Evolutionary conservation across 1,140 invertebrate genomes (phyloP).

Genomic region (Drosophila nasuta): DNA sequence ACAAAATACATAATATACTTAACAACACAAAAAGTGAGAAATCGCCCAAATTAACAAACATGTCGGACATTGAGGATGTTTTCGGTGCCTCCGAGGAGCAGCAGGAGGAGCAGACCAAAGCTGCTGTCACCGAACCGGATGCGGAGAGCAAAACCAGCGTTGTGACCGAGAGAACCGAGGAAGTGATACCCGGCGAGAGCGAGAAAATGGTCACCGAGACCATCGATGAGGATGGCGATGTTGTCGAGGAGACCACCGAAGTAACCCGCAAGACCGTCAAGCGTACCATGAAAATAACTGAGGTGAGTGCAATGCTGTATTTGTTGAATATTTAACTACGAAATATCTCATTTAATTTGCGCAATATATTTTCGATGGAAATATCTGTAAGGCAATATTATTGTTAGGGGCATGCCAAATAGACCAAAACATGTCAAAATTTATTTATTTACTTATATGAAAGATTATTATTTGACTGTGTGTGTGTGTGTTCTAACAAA

Average conservation of each 20-base stretch:
- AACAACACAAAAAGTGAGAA: conserved; percentile 1
- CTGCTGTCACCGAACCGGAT: conserved; percentile 38
- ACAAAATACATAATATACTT: conserved; percentile 29
- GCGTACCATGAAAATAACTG: conserved; percentile 84
- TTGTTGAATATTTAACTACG: background rate
- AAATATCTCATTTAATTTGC: background rate
- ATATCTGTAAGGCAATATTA: background rate
- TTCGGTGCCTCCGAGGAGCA: conserved; percentile 62
- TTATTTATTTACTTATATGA: conserved; percentile 36
- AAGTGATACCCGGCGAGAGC: conserved; percentile 73
- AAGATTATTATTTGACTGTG: conserved; percentile 34
- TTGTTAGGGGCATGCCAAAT: background rate
- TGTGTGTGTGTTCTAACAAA: conserved; percentile 64
- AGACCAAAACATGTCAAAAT: conserved; percentile 46
- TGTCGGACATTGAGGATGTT: conserved; percentile 82
- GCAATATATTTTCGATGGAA: conserved; percentile 1
- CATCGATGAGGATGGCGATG: conserved; percentile 82
- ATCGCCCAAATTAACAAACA: conserved; percentile 42
- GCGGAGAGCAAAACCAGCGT: conserved; percentile 70
- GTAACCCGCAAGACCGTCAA: conserved; percentile 80
- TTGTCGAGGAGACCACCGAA: conserved; percentile 80
- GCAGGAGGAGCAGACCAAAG: conserved; percentile 55
- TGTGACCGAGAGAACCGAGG: conserved; percentile 71
- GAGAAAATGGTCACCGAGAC: conserved; percentile 81
- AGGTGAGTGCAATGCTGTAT: conserved; percentile 62